phyloP scores from a whole-genome alignment of 2,797 vertebrate genomes.

The Tenualosa ilisha region DNA sequence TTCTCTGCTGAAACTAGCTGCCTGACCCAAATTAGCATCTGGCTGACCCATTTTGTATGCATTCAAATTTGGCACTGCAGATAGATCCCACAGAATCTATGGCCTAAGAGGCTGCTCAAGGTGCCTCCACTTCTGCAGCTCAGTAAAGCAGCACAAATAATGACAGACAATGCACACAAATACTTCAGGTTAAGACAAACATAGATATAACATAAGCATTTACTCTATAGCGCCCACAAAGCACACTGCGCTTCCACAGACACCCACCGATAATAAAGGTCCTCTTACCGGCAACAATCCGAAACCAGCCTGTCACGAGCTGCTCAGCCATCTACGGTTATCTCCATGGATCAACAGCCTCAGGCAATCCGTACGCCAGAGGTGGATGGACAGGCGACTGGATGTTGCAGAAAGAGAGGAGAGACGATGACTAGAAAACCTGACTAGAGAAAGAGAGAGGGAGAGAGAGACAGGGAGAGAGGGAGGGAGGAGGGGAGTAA shows the following conservation, averaged over 20 bases:
- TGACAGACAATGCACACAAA: no score
- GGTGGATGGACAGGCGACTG: conserved; percentile 24
- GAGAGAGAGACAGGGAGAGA: not conserved
- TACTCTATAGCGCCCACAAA: not conserved
- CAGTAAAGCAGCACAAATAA: not conserved
- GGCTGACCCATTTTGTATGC: conserved; percentile 10
- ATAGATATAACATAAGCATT: not conserved
- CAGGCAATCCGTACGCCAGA: conserved; percentile 26
- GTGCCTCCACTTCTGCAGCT: not conserved
- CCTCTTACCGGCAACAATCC: conserved; percentile 62
- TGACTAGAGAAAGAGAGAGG: not conserved
- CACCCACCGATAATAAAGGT: not conserved
- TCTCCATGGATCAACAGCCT: conserved; percentile 45
- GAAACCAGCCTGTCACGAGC: conserved; percentile 67
- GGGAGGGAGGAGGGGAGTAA: conserved; percentile 29
- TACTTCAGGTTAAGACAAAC: not conserved
- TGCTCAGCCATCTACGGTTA: conserved; percentile 67
- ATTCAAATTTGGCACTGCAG: not conserved
- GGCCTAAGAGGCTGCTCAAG: not conserved
- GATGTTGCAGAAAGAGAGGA: not conserved
- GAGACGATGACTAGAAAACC: not conserved
- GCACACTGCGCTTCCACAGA: conserved; percentile 1
- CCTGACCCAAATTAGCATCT: conserved; percentile 18
- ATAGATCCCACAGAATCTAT: not conserved
- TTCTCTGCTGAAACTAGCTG: conserved; percentile 18